Evolutionary conservation across 2,113 vertebrate species (phyloP).

Genomic region (Trematomus loennbergii): DNA sequence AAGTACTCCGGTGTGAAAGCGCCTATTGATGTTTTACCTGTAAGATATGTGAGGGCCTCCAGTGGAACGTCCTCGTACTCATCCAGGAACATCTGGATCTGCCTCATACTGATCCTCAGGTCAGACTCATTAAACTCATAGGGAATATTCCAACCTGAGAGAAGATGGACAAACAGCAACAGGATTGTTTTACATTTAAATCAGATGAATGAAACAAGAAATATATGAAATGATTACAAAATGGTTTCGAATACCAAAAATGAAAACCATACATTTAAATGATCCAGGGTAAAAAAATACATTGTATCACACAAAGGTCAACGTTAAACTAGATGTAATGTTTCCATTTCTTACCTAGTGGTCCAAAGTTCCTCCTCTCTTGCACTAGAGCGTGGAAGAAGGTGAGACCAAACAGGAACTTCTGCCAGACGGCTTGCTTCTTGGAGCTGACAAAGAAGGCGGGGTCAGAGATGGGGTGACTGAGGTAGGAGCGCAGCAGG

Average conservation of each 20-base stretch:
- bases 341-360: slow-evolving; percentile 84
- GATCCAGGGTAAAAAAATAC: neutral
- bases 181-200: neutral
- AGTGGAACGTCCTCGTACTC: slow-evolving; percentile 91
- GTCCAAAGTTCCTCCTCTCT: slow-evolving; percentile 92
- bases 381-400: slow-evolving; percentile 96
- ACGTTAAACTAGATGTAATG: neutral
- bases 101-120: slow-evolving; percentile 90
- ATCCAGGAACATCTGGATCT: slow-evolving; percentile 96
- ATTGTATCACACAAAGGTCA: too few relatives aligned
- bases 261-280: neutral
- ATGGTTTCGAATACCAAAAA: neutral
- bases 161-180: neutral
- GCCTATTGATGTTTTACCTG: slow-evolving; percentile 83
- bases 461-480: slow-evolving; percentile 89
- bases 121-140: slow-evolving; percentile 97
- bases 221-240: neutral
- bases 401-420: slow-evolving; percentile 91
- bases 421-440: slow-evolving; percentile 90
- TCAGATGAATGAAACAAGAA: neutral
- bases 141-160: slow-evolving; percentile 95
- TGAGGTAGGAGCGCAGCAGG: slow-evolving; percentile 90
- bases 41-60: slow-evolving; percentile 91
- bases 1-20: neutral
- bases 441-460: slow-evolving; percentile 88